Evolutionary conservation across 2,797 vertebrate species (phyloP).

Genomic region (Trachurus trachurus): DNA sequence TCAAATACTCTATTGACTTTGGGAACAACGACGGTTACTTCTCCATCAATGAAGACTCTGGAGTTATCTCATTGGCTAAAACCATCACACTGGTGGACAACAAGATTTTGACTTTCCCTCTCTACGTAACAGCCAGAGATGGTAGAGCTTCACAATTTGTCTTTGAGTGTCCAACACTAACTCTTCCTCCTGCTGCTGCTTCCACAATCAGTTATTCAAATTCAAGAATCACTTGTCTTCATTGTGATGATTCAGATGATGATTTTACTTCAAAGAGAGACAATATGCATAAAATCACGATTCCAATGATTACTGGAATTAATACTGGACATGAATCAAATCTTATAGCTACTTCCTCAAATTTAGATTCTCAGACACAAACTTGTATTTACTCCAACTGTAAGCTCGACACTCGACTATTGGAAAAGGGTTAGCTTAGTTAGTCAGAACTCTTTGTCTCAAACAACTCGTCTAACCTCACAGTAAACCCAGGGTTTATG

Average conservation of each 20-base stretch:
- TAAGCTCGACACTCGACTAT: too few relatives aligned
- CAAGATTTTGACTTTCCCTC: conserved; percentile 71
- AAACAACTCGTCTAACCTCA: neutral
- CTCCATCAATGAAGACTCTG: conserved; percentile 73
- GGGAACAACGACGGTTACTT: conserved; percentile 84
- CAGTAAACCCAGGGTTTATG: neutral
- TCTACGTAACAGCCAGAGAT: conserved; percentile 85
- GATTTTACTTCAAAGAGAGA: neutral
- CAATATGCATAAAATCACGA: conserved; percentile 2
- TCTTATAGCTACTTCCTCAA: neutral
- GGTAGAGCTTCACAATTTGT: conserved; percentile 66
- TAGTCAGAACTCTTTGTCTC: too few relatives aligned
- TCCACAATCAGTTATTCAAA: neutral
- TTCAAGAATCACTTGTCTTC: neutral
- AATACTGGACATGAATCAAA: too few relatives aligned
- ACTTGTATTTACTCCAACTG: neutral
- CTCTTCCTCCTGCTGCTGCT: too few relatives aligned
- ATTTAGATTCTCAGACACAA: neutral
- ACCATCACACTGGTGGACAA: conserved; percentile 75
- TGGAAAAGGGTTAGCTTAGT: too few relatives aligned
- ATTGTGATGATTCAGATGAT: neutral
- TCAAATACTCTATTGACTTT: conserved; percentile 81
- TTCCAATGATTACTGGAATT: too few relatives aligned
- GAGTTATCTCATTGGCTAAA: conserved; percentile 77
- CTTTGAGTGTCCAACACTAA: neutral